These are phyloP conservation scores for Dynastes grantii DNA, from an alignment of 2,888 invertebrate species.

Conservation along the genomic window DNA sequence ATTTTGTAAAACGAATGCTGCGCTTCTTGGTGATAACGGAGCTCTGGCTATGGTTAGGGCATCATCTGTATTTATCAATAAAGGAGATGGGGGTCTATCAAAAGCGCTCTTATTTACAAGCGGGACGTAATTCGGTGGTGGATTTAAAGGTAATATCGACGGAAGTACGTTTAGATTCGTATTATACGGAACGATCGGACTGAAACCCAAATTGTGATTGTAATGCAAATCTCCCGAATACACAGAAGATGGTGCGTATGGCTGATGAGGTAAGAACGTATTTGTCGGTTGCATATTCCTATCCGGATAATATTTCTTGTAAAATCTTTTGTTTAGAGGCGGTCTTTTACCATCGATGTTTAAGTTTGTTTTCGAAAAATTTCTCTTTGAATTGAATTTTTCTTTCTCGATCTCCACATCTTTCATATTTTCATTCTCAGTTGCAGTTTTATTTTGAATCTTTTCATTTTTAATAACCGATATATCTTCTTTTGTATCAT, in stretches of 20 bases:
- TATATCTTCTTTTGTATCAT: conserved; percentile 3
- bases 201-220: conserved; percentile 21
- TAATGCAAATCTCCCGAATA: conserved; percentile 34
- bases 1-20: conserved; percentile 69
- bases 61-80: conserved; percentile 65
- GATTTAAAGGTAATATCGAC: conserved; percentile 60
- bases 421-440: conserved; percentile 11
- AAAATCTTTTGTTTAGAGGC: conserved; percentile 3
- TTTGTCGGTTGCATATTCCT: conserved; percentile 16
- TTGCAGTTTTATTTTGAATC: conserved; percentile 8
- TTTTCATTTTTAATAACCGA: conserved; percentile 18
- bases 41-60: conserved; percentile 63
- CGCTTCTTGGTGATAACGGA: conserved; percentile 69
- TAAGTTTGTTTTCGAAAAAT: conserved; percentile 11
- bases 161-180: conserved; percentile 53
- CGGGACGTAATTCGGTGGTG: conserved; percentile 58
- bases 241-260: background rate
- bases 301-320: conserved; percentile 27
- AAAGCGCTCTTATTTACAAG: conserved; percentile 59
- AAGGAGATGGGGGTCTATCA: conserved; percentile 65
- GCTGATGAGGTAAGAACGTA: conserved; percentile 1
- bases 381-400: conserved; percentile 3
- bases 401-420: conserved; percentile 2
- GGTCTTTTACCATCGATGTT: conserved; percentile 11
- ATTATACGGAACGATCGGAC: conserved; percentile 25